phyloP scores from a whole-genome alignment of 2,888 invertebrate species.

The Stenichneumon culpator region DNA sequence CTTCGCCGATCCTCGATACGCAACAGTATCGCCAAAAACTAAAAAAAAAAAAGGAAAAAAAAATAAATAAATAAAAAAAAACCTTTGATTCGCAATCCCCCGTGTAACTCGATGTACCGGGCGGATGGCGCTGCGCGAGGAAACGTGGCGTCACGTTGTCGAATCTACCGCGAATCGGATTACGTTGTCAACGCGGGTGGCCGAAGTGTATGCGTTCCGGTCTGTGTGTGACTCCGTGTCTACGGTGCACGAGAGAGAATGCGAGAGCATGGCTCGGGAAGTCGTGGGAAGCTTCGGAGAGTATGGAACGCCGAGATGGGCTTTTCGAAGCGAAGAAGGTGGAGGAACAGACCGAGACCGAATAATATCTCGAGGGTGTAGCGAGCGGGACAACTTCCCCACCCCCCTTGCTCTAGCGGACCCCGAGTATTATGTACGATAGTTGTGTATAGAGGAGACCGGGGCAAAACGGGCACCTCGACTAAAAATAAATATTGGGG shows the following conservation, averaged over 20 bases:
- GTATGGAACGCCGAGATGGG: constrained; percentile 9
- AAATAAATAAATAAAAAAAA: neutral
- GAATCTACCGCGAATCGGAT: constrained; percentile 55
- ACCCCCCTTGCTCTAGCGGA: neutral
- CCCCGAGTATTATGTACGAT: constrained; percentile 27
- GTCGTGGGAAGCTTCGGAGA: neutral
- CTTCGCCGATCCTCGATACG: constrained; percentile 3
- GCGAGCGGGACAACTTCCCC: constrained; percentile 1
- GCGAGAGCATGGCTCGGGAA: neutral
- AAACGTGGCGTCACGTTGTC: constrained; percentile 54
- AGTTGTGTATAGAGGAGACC: neutral
- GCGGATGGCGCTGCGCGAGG: constrained; percentile 14
- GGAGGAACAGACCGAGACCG: constrained; percentile 38
- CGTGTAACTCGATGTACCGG: constrained; percentile 22
- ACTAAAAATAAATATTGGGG: too few relatives aligned
- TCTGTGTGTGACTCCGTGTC: neutral
- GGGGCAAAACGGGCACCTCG: too few relatives aligned
- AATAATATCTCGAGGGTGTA: constrained; percentile 54
- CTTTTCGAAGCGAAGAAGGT: constrained; percentile 20
- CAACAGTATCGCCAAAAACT: neutral
- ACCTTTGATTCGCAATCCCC: constrained; percentile 26
- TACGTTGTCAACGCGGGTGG: constrained; percentile 48
- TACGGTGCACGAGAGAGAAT: neutral
- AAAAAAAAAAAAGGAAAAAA: neutral
- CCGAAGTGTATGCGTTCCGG: constrained; percentile 8